phyloP scores from a whole-genome alignment of 2,113 vertebrate species.

The Thunnus maccoyii region DNA sequence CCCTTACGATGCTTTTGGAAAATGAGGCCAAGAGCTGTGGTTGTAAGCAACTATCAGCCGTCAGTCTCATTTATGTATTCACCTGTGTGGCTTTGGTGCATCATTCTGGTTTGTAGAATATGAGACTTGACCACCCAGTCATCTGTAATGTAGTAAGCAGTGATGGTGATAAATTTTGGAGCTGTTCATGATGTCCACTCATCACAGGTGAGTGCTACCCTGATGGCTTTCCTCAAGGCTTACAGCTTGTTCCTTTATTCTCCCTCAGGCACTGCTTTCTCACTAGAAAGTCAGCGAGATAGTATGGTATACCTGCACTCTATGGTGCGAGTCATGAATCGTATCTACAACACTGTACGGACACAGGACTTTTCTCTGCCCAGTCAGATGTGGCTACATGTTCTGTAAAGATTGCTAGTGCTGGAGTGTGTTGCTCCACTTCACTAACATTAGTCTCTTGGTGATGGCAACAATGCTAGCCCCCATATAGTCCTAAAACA shows the following conservation, averaged over 20 bases:
- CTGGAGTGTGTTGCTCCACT: neutral
- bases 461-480: neutral
- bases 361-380: neutral
- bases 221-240: neutral
- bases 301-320: neutral
- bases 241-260: neutral
- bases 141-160: neutral
- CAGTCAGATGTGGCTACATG: neutral
- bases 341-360: neutral
- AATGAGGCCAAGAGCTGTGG: neutral
- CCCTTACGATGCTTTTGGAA: neutral
- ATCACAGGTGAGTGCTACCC: neutral
- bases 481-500: constrained; percentile 2
- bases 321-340: neutral
- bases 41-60: constrained; percentile 1
- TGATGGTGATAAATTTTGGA: neutral
- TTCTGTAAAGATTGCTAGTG: neutral
- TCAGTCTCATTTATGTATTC: neutral
- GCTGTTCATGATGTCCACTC: neutral
- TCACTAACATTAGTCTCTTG: neutral
- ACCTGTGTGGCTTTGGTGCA: neutral
- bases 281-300: neutral
- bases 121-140: neutral
- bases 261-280: neutral
- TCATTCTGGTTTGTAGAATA: neutral